Conservation (phyloP, 2,888 invertebrate genomes). For the Ceraclea dissimilis region DNA sequence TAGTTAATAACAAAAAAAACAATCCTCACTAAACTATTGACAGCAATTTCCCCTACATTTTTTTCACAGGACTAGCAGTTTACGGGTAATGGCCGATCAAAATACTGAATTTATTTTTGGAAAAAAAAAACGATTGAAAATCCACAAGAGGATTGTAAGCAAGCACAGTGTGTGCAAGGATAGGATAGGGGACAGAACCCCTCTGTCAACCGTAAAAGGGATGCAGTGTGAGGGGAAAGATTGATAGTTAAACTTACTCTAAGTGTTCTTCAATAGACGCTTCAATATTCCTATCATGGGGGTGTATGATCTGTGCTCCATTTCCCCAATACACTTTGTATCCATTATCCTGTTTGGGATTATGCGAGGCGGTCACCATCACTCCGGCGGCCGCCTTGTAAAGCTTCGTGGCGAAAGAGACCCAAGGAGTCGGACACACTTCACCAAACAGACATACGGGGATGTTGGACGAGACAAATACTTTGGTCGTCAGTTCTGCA, state of each 20-base stretch:
- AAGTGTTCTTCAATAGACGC: constrained; percentile 67
- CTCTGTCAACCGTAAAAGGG: too few species aligned
- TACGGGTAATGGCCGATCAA: too few species aligned
- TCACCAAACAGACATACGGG: constrained; percentile 74
- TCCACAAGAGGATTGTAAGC: too few species aligned
- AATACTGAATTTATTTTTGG: too few species aligned
- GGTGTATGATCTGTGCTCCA: constrained; percentile 90
- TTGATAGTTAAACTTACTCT: constrained; percentile 42
- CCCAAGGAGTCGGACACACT: constrained; percentile 87
- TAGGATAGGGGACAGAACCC: too few species aligned
- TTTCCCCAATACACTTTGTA: constrained; percentile 97
- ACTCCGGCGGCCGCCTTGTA: constrained; percentile 76
- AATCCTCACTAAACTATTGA: too few species aligned
- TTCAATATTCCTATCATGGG: constrained; percentile 84
- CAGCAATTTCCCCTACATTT: too few species aligned
- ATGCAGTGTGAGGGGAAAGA: too few species aligned
- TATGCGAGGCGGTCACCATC: constrained; percentile 94
- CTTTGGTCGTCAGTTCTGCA: constrained; percentile 78
- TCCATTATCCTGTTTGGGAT: constrained; percentile 92
- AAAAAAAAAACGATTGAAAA: too few species aligned
- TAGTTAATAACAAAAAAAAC: too few species aligned
- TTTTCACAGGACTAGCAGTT: too few species aligned
- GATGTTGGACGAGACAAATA: constrained; percentile 68
- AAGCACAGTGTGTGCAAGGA: too few species aligned
- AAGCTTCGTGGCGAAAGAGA: constrained; percentile 75